Base-by-base conservation (phyloP, 2,797 vertebrate species). In the Diplodus puntazzo region DNA sequence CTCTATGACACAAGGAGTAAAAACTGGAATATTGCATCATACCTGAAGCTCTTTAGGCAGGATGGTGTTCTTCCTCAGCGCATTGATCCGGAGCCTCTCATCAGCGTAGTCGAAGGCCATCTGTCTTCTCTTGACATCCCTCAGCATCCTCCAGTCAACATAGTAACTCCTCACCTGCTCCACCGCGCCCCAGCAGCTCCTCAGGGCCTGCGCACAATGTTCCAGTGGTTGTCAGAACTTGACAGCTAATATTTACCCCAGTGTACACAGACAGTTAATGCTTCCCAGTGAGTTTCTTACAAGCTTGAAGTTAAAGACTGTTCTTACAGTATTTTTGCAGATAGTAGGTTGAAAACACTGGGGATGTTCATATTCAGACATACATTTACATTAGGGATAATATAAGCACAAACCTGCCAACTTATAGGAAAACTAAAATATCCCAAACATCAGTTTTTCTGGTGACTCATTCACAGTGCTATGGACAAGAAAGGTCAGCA, bases 11-110 rank as follows among this genome's bases (percentile, higher is more conserved):
- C 43, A 59, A 16, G 16, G 1, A 39, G 17, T 17, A 34, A 71
- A 13, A 55, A 49, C 18, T 10, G 30, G 8, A 63, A 14, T 54
- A 17, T 0, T 11, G 25, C 18, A 13, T 27, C 53, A 49, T 91
- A 99, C 98, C 98, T 97, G 97, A 54, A 99, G 94, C 48, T 97
- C 95, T 93, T 96, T 97, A 17, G 98, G 98, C 16, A 99, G 93
- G 88, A 99, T 91, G 45, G 93, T 95, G 87, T 99, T 99, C 89
- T 99, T 99, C 20, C 98, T 95, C 81, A 99, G 84, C 0, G 97
- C 95, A 14, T 99, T 99, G 72, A 99, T 96, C 10, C 98, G 95
- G 17, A 99, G 88, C 87, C 98, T 94, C 81, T 97, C 93, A 6
- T 99, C 97, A 0, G 98, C 97, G 0, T 96, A 95, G 34, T 99